Conservation (phyloP, 2,113 vertebrate genomes). For the Butorides virescens region DNA sequence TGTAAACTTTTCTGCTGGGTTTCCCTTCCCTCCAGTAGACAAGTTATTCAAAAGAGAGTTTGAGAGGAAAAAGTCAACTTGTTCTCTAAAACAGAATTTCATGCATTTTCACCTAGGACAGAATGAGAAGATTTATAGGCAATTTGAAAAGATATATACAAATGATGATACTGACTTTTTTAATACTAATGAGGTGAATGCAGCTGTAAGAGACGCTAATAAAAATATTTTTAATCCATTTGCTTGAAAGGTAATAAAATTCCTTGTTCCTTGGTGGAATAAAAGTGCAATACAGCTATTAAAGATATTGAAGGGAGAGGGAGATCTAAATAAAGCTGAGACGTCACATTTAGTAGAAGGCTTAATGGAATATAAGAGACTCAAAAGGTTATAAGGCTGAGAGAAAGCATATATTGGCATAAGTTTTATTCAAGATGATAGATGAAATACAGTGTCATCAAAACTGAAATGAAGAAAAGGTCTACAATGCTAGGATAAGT, state of each 20-base stretch:
- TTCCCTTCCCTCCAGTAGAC: not conserved
- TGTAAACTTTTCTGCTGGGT: not conserved
- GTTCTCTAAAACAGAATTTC: not conserved
- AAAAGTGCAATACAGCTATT: not conserved
- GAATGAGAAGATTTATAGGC: not conserved
- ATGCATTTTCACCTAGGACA: not conserved
- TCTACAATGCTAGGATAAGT: not conserved
- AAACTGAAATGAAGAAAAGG: not conserved
- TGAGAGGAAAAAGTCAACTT: not conserved
- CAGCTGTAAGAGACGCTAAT: not conserved
- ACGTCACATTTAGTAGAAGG: not conserved
- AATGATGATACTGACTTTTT: not conserved
- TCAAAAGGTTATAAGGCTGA: not conserved
- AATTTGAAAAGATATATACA: not conserved
- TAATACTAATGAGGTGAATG: not conserved
- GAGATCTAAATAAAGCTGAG: constrained; percentile 1
- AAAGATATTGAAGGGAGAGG: not conserved
- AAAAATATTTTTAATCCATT: constrained; percentile 35
- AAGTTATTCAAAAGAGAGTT: not conserved
- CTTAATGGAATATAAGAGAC: not conserved
- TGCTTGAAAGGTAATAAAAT: constrained; percentile 33
- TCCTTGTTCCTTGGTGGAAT: not conserved
- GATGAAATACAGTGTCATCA: constrained; percentile 12
- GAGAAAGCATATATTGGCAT: not conserved
- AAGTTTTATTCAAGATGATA: constrained; percentile 8